These are phyloP conservation scores for Psylliodes chrysocephalus DNA, from an alignment of 2,888 invertebrate species.

Conservation along the genomic window DNA sequence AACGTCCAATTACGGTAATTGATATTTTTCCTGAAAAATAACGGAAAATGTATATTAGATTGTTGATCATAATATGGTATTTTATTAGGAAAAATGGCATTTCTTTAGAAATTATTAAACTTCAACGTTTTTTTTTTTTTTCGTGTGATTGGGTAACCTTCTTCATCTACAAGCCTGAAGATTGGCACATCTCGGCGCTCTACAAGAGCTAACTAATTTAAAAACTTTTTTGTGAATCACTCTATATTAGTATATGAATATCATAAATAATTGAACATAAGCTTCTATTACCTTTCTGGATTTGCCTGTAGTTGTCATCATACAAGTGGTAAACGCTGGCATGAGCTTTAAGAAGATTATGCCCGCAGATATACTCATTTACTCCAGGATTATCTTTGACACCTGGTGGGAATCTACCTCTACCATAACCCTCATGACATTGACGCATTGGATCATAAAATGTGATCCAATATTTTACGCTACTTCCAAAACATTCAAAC, in stretches of 20 bases:
- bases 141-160: too few relatives aligned
- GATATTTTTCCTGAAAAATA: slow-evolving; percentile 32
- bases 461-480: slow-evolving; percentile 28
- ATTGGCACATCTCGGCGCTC: too few relatives aligned
- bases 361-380: slow-evolving; percentile 24
- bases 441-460: slow-evolving; percentile 11
- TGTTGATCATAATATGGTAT: too few relatives aligned
- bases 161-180: too few relatives aligned
- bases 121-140: too few relatives aligned
- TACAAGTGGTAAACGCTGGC: slow-evolving; percentile 22
- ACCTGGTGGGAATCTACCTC: slow-evolving; percentile 17
- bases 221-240: too few relatives aligned
- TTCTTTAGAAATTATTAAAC: too few relatives aligned
- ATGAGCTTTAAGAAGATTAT: slow-evolving; percentile 20
- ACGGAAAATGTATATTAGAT: too few relatives aligned
- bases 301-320: slow-evolving; percentile 7
- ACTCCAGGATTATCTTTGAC: slow-evolving; percentile 10
- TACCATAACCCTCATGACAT: slow-evolving; percentile 20
- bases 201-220: too few relatives aligned
- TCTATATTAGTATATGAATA: too few relatives aligned
- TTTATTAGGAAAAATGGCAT: too few relatives aligned
- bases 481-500: slow-evolving; percentile 23
- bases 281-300: slow-evolving; percentile 16
- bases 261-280: too few relatives aligned
- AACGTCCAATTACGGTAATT: slow-evolving; percentile 70